These are phyloP conservation scores for Pocota personata DNA, from an alignment of 2,888 invertebrate species.

Conservation along the genomic window DNA sequence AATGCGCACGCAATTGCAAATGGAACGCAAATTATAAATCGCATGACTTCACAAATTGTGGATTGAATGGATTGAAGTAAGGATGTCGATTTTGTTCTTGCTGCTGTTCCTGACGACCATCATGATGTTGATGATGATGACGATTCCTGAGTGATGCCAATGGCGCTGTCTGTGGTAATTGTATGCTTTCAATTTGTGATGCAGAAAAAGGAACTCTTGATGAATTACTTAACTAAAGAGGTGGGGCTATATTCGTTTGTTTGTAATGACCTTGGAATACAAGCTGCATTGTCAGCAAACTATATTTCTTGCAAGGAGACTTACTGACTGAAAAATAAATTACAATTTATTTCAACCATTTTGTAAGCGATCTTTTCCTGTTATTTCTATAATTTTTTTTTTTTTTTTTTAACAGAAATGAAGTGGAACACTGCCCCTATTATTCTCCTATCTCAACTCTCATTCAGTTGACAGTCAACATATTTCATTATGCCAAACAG, in stretches of 20 bases:
- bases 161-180: conserved; percentile 32
- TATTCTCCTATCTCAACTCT: conserved; percentile 24
- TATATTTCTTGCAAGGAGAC: conserved; percentile 1
- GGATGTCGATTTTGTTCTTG: conserved; percentile 40
- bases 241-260: no score
- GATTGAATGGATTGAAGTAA: conserved; percentile 44
- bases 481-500: conserved; percentile 74
- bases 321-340: conserved; percentile 18
- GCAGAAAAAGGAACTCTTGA: conserved; percentile 6
- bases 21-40: conserved; percentile 71
- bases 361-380: conserved; percentile 26
- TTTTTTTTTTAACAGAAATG: background rate
- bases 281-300: no score
- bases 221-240: conserved; percentile 61
- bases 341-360: conserved; percentile 39
- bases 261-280: no score
- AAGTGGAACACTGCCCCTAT: conserved; percentile 29
- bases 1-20: conserved; percentile 70
- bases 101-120: conserved; percentile 1
- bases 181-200: conserved; percentile 42
- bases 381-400: background rate
- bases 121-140: conserved; percentile 26
- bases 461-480: conserved; percentile 63
- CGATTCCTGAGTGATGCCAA: conserved; percentile 31
- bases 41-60: conserved; percentile 71